Evolutionary conservation across 2,888 invertebrate species (phyloP), one percentile per base, ranked within the genome.

Genomic region (Podabrus alpinus): DNA sequence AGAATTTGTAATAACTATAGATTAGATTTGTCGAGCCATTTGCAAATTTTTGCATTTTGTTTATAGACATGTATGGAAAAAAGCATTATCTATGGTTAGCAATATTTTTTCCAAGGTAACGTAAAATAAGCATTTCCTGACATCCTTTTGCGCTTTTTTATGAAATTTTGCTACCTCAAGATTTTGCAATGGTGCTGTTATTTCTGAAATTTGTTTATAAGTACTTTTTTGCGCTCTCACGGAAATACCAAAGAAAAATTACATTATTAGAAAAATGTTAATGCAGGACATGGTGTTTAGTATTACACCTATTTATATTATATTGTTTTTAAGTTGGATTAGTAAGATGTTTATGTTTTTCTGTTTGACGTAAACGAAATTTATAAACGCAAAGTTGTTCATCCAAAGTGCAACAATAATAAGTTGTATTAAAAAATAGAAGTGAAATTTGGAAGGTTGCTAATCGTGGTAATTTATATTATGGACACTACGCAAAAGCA

Each of bases 401-500:
- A 15, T n/a, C 11, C 13, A 11, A 19, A 29, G 16, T 69, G 17
- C 60, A 59, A 19, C 19, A 19, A 21, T 69, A 19, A 21, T 69
- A 69, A 21, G 19, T 59, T 19, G n/a, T 19, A 9, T 19, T 59
- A 69, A 60, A 59, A 19, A n/a, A 19, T 64, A 0, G 62, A 64
- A 19, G 9, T 64, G 9, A 11, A 64, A 64, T n/a, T 64, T 19
- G 21, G 62, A 13, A 45, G 45, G n/a, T 45, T 64, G 19, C n/a
- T 64, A 64, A 64, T 64, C 19, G 62, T 9, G 21, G 19, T 64
- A 64, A 64, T 64, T 64, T 64, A 64, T 64, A 45, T 45, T 68
- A 75, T 59, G 66, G 71, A 45, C 68, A 72, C 68, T 71, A 72
- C 67, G 61, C 71, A 68, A 61, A 73, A 76, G 60, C 73, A 70